These are phyloP conservation scores for Ancistrus triradiatus DNA, from an alignment of 2,113 vertebrate species.

Conservation along the genomic window DNA sequence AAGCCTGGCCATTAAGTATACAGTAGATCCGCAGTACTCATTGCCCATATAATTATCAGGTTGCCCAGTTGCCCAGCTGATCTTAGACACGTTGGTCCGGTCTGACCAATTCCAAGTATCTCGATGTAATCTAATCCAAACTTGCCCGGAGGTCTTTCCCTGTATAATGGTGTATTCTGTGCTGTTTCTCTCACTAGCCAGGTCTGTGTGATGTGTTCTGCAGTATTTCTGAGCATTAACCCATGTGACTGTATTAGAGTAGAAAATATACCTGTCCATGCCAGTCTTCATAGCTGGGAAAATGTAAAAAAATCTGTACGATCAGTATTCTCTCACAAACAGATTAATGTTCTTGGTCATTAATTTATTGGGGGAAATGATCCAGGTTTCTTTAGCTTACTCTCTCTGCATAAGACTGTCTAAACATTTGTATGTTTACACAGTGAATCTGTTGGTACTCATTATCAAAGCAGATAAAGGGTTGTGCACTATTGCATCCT, in stretches of 20 bases:
- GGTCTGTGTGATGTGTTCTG: constrained; percentile 6
- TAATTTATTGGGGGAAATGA: no score
- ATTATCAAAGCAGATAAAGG: not conserved
- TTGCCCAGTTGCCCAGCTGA: not conserved
- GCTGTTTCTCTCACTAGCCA: not conserved
- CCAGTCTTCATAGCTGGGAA: constrained; percentile 3
- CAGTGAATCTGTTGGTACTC: not conserved
- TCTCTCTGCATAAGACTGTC: no score
- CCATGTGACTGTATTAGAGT: not conserved
- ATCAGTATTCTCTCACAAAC: no score
- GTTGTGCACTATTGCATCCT: not conserved
- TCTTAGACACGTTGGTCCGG: not conserved
- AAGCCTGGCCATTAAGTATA: not conserved
- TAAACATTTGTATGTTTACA: not conserved
- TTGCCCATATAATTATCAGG: not conserved
- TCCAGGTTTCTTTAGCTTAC: no score
- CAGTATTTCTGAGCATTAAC: constrained; percentile 1
- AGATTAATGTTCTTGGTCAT: no score
- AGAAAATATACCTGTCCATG: not conserved
- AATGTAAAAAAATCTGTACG: not conserved
- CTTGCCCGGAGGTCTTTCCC: not conserved
- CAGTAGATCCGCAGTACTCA: not conserved
- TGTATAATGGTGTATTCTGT: not conserved
- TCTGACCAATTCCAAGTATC: constrained; percentile 29
- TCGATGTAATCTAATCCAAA: constrained; percentile 21